Conservation (phyloP, 2,888 invertebrate genomes). For the Dolichomitus sp. region DNA sequence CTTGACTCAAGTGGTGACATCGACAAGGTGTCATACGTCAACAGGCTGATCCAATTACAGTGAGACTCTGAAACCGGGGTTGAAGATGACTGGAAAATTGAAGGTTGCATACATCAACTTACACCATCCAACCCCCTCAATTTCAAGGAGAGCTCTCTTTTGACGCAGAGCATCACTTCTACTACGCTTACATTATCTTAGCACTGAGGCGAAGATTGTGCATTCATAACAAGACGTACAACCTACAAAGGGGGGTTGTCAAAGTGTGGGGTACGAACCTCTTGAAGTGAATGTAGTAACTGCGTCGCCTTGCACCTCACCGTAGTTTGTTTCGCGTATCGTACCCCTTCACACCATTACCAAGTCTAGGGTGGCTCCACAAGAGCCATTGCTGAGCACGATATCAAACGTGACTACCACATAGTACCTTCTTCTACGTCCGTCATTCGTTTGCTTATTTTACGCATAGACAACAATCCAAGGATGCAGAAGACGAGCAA, state of each 20-base stretch:
- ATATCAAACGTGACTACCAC: conserved; percentile 58
- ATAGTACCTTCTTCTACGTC: conserved; percentile 18
- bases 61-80: neutral
- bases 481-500: conserved; percentile 46
- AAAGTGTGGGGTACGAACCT: neutral
- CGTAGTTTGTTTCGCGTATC: conserved; percentile 8
- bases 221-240: conserved; percentile 63
- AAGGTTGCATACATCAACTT: neutral
- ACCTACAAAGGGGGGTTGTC: neutral
- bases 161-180: conserved; percentile 72
- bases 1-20: neutral
- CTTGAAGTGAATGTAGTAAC: conserved; percentile 1
- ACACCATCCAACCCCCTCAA: neutral
- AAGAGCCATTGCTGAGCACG: conserved; percentile 17
- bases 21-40: conserved; percentile 12
- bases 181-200: conserved; percentile 79
- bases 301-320: neutral
- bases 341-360: conserved; percentile 11
- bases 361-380: conserved; percentile 26
- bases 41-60: conserved; percentile 47
- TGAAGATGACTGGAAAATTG: neutral
- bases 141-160: neutral
- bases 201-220: conserved; percentile 7
- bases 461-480: conserved; percentile 52
- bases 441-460: conserved; percentile 50